Base-by-base conservation (phyloP, 2,797 vertebrate species). In the Danio aesculapii region DNA sequence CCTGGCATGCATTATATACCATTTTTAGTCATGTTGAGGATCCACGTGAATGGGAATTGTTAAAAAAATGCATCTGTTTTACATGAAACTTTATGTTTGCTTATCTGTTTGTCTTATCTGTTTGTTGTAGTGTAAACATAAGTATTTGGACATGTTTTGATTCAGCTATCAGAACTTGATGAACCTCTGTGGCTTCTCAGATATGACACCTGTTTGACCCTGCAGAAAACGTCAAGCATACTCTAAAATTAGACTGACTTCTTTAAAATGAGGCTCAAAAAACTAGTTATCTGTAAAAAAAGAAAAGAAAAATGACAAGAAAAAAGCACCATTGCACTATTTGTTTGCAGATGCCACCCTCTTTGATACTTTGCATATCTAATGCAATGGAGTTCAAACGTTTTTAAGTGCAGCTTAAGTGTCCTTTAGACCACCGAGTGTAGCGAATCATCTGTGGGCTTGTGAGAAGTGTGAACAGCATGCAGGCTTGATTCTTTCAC, bases 401-500 rank as follows among this genome's bases (percentile, higher is more conserved):
- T 73, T 73, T 73, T 71, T 59, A 58, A 58, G 43, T 21, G 55
- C n/a, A 6, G 50, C 30, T 71, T 12, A 52, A 71, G 30, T 47
- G 19, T 30, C 6, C 46, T 46, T 39, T n/a, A 5, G 46, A 8
- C 19, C 55, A 74, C 55, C 46, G 41, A 12, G 21, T 75, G 55
- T 67, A 74, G 44, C 43, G 13, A 53, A 75, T 63, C 46, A 30
- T 55, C 13, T 5, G 57, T 5, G 13, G 14, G 52, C 72, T 41
- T 64, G 63, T 59, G 58, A 58, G 30, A 61, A n/a, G 49, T 16
- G 21, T 30, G 61, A 81, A 61, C 68, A 77, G 69, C 7, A 44
- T 72, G 66, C 39, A 30, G 39, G 14, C n/a, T 63, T 75, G 68
- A 83, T 83, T 73, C 67, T 53, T 61, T 53, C 66, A 13, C 11